These are phyloP conservation scores for Thamnophis sirtalis DNA, from an alignment of 2,113 vertebrate species.

Conservation along the genomic window DNA sequence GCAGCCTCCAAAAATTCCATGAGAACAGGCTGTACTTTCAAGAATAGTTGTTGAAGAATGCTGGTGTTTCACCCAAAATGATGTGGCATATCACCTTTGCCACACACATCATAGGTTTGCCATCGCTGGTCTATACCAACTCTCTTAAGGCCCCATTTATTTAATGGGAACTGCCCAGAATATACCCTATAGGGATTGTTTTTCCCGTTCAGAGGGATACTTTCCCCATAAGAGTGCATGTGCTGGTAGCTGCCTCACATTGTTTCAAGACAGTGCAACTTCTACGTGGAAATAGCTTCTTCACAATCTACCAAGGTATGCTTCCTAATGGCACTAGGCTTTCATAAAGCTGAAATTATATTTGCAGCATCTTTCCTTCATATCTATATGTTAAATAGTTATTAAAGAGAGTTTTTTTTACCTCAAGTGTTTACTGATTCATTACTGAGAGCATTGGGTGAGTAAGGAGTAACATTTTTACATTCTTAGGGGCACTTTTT, in stretches of 20 bases:
- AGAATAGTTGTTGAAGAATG: not conserved
- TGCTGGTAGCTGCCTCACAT: not conserved
- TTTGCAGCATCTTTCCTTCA: not conserved
- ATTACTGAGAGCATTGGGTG: not conserved
- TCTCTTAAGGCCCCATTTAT: not conserved
- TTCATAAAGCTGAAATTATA: not conserved
- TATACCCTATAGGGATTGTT: not conserved
- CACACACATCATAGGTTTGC: not conserved
- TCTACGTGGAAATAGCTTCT: not conserved
- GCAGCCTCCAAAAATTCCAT: not conserved
- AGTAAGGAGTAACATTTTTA: not conserved
- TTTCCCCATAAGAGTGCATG: not conserved
- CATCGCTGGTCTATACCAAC: not conserved
- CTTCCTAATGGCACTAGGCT: not conserved
- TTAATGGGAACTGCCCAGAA: not conserved
- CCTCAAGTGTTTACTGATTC: not conserved
- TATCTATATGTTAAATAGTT: not conserved
- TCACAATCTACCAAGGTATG: not conserved
- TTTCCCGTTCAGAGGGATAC: not conserved
- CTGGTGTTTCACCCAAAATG: not conserved
- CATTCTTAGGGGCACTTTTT: not conserved
- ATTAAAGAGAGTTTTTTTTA: not conserved
- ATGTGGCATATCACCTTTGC: not conserved
- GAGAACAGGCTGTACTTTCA: not conserved
- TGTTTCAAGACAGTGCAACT: not conserved